Evolutionary conservation across 2,113 vertebrate species (phyloP).

Genomic region (Orientallactaga bullata): DNA sequence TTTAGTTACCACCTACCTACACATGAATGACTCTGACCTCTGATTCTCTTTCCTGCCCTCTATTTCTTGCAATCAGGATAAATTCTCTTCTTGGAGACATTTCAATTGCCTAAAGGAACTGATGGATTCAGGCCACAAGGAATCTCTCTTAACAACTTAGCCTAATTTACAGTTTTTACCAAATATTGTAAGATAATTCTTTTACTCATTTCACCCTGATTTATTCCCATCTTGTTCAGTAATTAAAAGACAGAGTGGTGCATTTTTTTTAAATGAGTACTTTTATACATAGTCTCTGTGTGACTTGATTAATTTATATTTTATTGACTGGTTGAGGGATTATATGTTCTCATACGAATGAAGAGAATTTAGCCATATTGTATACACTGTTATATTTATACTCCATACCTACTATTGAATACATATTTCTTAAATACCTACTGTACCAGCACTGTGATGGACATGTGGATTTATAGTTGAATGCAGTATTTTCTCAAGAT

Average conservation of each 20-base stretch:
- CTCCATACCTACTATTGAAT: neutral
- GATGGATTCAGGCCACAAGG: conserved; percentile 4
- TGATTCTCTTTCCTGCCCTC: conserved; percentile 32
- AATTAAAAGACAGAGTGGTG: neutral
- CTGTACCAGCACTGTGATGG: neutral
- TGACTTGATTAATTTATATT: neutral
- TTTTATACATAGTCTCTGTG: neutral
- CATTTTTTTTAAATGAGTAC: conserved; percentile 34
- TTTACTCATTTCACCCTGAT: neutral
- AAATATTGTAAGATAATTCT: conserved; percentile 20
- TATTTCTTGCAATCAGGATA: conserved; percentile 46
- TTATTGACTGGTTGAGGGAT: neutral
- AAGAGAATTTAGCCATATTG: too few species aligned
- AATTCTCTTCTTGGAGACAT: conserved; percentile 48
- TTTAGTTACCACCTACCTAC: conserved; percentile 73
- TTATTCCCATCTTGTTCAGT: neutral
- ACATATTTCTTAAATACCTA: neutral
- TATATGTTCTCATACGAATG: neutral
- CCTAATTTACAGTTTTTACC: conserved; percentile 23
- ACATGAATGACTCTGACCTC: conserved; percentile 39
- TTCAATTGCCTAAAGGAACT: neutral
- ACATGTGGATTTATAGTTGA: neutral
- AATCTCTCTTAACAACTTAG: conserved; percentile 32
- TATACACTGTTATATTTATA: too few species aligned
- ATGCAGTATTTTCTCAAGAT: neutral